Base-by-base conservation (phyloP, 1,140 invertebrate species). In the Ips nitidus region DNA sequence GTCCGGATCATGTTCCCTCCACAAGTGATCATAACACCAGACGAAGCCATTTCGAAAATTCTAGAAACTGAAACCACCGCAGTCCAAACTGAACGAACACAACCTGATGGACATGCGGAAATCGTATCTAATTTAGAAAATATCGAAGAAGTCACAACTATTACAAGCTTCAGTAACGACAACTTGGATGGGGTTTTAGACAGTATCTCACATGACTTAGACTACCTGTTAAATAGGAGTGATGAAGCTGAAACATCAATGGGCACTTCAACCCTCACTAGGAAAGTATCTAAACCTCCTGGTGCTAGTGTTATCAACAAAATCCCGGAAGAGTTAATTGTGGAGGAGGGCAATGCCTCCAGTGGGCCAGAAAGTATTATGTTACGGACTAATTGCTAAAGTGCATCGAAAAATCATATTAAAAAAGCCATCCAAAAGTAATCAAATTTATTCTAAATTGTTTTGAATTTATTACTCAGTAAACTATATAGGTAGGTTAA, bases 171-270 rank as follows among this genome's bases (percentile, higher is more conserved):
- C 43, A 42, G 41, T 50, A 58, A 65, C 2, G 76, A 78, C 65
- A 77, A 77, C 61, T 66, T 80, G 7, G 77, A 78, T 62, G 77
- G 75, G 2, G 77, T 80, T 69, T 71, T 80, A 68, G 76, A 77
- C 61, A 76, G 77, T 65, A 80, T 80, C 53, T 75, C 75, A 40
- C 78, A 78, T 41, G 78, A 80, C 73, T 66, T 80, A 5, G 76
- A 80, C 57, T 80, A 79, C 67, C 69, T 80, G 62, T 71, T 80
- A 53, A 79, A 80, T 52, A 71, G 71, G 57, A 73, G 64, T 7
- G 75, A 72, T 1, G 70, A 65, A 7, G 41, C 41, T 5, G 72
- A 65, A 7, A 41, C 66, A 8, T 45, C 57, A 6, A 6, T 66
- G 55, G 41, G 41, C 8, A 38, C 41, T 4, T 62, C 66, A 41